Conservation (phyloP, 2,113 vertebrate genomes). For the Sorex araneus region DNA sequence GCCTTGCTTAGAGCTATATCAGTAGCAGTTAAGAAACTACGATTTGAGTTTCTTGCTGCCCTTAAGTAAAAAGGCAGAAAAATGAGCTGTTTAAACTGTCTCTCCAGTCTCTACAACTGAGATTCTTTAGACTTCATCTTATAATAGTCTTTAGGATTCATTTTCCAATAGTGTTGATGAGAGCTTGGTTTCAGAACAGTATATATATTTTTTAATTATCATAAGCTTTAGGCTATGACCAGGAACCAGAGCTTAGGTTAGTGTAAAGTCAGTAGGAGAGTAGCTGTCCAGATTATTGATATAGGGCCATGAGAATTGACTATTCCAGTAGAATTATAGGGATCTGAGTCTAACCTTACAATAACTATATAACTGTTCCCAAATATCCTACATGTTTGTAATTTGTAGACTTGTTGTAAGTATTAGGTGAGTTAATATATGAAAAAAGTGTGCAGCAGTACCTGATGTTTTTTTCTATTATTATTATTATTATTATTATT, state of each 20-base stretch:
- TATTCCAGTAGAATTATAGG: neutral
- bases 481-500: slow-evolving; percentile 10
- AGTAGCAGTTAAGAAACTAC: neutral
- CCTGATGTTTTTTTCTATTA: neutral
- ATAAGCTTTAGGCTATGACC: neutral
- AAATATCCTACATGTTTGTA: neutral
- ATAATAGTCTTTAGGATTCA: neutral
- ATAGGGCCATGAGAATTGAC: neutral
- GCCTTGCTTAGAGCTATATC: accelerated
- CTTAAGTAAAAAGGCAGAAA: neutral
- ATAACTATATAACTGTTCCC: neutral
- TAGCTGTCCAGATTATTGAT: neutral
- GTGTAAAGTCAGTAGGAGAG: neutral
- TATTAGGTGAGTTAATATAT: neutral
- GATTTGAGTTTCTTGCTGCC: neutral
- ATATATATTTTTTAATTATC: neutral
- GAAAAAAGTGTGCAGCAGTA: neutral
- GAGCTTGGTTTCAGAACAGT: neutral
- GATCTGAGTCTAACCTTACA: neutral
- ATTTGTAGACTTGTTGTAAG: neutral
- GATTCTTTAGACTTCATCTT: neutral
- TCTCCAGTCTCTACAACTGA: neutral
- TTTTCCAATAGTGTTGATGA: neutral
- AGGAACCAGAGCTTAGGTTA: neutral
- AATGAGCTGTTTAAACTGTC: neutral